Conservation (phyloP, 2,888 invertebrate genomes). For the Anthoptus insignis region DNA sequence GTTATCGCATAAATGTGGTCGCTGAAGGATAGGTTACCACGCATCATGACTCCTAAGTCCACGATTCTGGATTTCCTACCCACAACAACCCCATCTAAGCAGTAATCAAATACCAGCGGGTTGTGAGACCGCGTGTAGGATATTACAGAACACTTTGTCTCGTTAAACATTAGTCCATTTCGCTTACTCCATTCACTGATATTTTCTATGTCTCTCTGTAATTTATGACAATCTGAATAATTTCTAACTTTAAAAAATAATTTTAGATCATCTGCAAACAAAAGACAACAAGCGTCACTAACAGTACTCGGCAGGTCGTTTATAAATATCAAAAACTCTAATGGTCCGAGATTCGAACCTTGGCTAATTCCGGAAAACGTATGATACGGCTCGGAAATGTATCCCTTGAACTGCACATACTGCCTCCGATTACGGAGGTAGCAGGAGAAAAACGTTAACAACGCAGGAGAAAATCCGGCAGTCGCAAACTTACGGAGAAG, state of each 20-base stretch:
- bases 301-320: constrained; percentile 9
- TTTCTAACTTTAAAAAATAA: neutral
- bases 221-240: neutral
- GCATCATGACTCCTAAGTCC: too few species aligned
- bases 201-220: constrained; percentile 9
- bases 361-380: constrained; percentile 8
- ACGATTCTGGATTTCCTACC: neutral
- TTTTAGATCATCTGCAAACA: constrained; percentile 20
- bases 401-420: neutral
- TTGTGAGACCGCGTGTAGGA: neutral
- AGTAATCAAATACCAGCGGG: neutral
- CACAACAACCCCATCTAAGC: neutral
- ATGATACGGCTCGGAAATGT: neutral
- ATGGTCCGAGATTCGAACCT: neutral
- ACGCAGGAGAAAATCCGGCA: neutral
- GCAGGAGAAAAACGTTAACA: neutral
- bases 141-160: too few species aligned
- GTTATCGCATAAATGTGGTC: too few species aligned
- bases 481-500: too few species aligned
- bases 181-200: neutral
- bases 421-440: neutral
- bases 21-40: too few species aligned
- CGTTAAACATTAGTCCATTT: constrained; percentile 10
- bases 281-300: constrained; percentile 1
- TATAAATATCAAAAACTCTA: constrained; percentile 4